phyloP scores from a whole-genome alignment of 2,888 invertebrate species.

The Chaitophorus viminalis region DNA sequence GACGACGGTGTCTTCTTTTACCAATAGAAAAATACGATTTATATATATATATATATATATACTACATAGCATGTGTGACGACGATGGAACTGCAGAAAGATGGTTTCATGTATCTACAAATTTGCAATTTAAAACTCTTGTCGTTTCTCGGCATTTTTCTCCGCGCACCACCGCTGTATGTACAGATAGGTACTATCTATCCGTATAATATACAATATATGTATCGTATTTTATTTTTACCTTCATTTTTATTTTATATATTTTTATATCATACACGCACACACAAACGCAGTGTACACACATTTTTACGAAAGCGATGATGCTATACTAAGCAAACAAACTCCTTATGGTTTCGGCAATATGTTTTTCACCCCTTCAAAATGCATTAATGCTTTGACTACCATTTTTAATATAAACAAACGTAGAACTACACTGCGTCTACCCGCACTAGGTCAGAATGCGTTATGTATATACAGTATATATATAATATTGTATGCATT shows the following conservation, averaged over 20 bases:
- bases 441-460: not conserved
- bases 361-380: conserved; percentile 3
- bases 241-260: not conserved
- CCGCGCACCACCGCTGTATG: not conserved
- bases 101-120: conserved; percentile 10
- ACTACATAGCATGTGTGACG: not conserved
- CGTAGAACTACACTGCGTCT: not conserved
- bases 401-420: conserved; percentile 4
- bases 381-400: not conserved
- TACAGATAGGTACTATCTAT: not conserved
- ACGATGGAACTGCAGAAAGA: not conserved
- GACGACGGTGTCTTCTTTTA: conserved; percentile 15
- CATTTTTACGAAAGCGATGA: not conserved
- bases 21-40: not conserved
- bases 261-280: not conserved
- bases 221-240: not conserved
- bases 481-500: not conserved
- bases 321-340: conserved; percentile 16
- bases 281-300: not conserved
- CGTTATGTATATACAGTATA: not conserved
- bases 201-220: not conserved
- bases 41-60: not conserved
- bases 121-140: conserved; percentile 56
- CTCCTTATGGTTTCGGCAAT: conserved; percentile 2
- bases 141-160: not conserved